A percentile compares a stretch with the other conserved stretches of the same genome.
Evolutionary conservation across 2,113 vertebrate species (phyloP).

Genomic region (Otocyon megalotis): DNA sequence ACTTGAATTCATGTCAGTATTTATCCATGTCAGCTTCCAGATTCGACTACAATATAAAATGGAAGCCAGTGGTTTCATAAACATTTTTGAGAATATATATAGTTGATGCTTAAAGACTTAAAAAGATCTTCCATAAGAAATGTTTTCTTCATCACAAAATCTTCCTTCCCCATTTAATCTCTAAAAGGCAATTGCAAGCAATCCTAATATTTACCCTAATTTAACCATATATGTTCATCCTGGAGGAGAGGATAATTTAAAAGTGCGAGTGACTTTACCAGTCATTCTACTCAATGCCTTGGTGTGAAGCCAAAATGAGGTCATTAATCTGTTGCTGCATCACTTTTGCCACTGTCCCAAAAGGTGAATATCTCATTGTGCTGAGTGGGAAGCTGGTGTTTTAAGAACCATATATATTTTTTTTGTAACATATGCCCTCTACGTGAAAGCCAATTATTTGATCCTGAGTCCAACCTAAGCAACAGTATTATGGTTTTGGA

Average conservation of each 20-base stretch:
- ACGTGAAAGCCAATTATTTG: background rate
- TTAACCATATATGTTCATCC: background rate
- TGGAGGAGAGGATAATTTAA: background rate
- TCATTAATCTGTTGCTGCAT: background rate
- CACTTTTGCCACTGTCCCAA: background rate
- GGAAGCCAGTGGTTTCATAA: conserved; percentile 62
- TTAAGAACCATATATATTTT: background rate
- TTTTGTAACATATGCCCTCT: background rate
- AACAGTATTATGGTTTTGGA: background rate
- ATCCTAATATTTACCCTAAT: background rate
- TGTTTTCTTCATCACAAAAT: background rate
- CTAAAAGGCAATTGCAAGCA: background rate
- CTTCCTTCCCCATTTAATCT: background rate
- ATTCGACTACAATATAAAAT: conserved; percentile 53
- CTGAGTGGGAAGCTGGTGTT: background rate
- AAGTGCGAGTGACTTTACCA: background rate
- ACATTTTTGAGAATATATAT: background rate
- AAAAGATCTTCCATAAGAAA: background rate
- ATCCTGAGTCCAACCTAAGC: background rate
- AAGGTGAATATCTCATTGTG: background rate
- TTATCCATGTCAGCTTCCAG: background rate
- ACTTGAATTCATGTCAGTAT: background rate
- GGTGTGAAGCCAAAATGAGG: background rate
- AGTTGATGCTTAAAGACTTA: background rate
- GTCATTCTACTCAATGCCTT: background rate